These are phyloP conservation scores for Megalops cyprinoides DNA, from an alignment of 2,797 vertebrate genomes.

Conservation along the genomic window DNA sequence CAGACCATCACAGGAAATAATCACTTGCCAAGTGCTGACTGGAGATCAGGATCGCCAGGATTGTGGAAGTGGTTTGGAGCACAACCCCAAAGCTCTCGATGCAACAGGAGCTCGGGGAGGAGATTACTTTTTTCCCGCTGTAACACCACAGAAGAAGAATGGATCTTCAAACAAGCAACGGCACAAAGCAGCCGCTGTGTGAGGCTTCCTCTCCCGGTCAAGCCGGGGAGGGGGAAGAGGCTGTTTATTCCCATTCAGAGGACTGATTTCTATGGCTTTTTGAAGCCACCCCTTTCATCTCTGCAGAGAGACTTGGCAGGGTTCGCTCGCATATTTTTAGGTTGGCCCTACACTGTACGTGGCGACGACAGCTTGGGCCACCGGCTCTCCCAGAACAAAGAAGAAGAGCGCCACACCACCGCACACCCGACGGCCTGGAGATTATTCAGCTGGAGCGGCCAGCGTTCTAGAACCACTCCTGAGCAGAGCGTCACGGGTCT, in stretches of 20 bases:
- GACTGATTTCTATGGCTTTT: slow-evolving; percentile 1
- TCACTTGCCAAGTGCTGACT: too few relatives aligned
- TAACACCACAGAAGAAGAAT: background rate
- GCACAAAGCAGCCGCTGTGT: slow-evolving; percentile 5
- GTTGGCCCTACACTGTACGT: background rate
- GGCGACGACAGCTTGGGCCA: background rate
- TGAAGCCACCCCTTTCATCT: background rate
- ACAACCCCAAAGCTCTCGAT: too few relatives aligned
- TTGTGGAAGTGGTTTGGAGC: background rate
- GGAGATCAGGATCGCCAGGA: background rate
- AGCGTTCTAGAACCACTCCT: too few relatives aligned
- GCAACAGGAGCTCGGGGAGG: background rate
- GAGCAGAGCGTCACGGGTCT: too few relatives aligned
- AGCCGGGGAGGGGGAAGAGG: slow-evolving; percentile 7
- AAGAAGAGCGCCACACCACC: too few relatives aligned
- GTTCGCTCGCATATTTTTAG: background rate
- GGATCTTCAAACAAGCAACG: background rate
- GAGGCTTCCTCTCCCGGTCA: background rate
- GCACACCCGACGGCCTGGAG: too few relatives aligned
- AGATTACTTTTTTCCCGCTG: background rate
- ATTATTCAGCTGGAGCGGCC: too few relatives aligned
- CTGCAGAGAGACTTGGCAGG: background rate
- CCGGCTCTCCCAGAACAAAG: background rate
- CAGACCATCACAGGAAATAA: too few relatives aligned
- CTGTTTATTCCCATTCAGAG: slow-evolving; percentile 11